Evolutionary conservation across 1,140 invertebrate genomes (phyloP).

Genomic region (Heliconius hermathena): DNA sequence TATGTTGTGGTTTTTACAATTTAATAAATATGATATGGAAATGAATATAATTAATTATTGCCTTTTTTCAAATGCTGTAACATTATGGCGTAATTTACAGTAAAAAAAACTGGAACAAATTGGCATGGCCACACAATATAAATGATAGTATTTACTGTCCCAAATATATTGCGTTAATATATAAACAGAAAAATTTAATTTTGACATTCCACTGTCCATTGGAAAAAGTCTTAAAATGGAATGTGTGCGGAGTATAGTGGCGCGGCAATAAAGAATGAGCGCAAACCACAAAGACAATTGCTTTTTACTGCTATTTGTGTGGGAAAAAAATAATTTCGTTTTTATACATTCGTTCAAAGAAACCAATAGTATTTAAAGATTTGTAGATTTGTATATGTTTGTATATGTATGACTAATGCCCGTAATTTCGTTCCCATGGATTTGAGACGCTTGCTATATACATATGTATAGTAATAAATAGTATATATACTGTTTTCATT

Average conservation of each 20-base stretch:
- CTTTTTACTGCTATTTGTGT: neutral
- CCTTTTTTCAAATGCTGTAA: too few relatives aligned
- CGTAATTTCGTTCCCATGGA: too few relatives aligned
- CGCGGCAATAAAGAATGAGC: neutral
- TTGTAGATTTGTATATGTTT: too few relatives aligned
- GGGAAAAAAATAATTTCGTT: neutral
- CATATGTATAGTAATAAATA: too few relatives aligned
- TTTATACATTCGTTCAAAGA: neutral
- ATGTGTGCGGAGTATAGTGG: neutral
- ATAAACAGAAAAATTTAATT: slow-evolving; percentile 3
- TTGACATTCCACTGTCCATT: slow-evolving; percentile 2
- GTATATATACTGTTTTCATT: too few relatives aligned
- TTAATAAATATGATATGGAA: too few relatives aligned
- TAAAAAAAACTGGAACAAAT: too few relatives aligned
- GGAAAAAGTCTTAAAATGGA: neutral
- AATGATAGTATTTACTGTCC: neutral
- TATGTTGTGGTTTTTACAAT: too few relatives aligned
- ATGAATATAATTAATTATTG: too few relatives aligned
- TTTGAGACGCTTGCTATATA: too few relatives aligned
- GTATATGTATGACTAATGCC: too few relatives aligned
- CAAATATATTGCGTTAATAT: neutral
- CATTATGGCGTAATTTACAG: too few relatives aligned
- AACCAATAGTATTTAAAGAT: neutral
- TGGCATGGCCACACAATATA: neutral
- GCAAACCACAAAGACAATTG: neutral